phyloP scores from a whole-genome alignment of 2,797 vertebrate species.

The Jordanella pulchra region DNA sequence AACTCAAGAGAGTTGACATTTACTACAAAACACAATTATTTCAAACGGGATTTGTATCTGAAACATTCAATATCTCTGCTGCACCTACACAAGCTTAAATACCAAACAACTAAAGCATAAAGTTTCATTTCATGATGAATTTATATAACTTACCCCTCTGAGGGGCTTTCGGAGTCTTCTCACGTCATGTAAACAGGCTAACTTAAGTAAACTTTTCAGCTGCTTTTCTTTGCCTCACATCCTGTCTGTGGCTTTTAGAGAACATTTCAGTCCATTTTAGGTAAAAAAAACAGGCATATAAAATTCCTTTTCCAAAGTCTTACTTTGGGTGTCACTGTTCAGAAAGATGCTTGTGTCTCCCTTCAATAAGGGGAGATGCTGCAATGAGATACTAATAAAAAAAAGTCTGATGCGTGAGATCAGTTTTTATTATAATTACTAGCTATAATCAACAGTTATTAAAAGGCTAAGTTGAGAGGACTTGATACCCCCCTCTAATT shows the following conservation, averaged over 20 bases:
- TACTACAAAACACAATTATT: not conserved
- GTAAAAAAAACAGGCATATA: constrained; percentile 6
- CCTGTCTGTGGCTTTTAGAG: not conserved
- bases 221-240: not conserved
- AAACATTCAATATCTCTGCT: not conserved
- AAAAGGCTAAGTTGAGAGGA: not conserved
- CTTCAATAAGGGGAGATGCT: not conserved
- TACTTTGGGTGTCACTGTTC: not conserved
- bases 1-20: not conserved
- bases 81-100: not conserved
- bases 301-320: not conserved
- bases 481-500: not conserved
- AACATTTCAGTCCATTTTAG: constrained; percentile 16
- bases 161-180: not conserved
- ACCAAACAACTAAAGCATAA: not conserved
- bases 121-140: not conserved
- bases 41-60: not conserved
- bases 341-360: not conserved
- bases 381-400: not conserved
- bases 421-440: constrained; percentile 12
- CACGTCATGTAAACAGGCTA: not conserved
- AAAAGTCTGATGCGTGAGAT: not conserved
- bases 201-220: constrained; percentile 2
- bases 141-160: not conserved
- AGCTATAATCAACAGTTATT: constrained; percentile 24